phyloP scores from a whole-genome alignment of 2,797 vertebrate species.

The Bufotes viridis region DNA sequence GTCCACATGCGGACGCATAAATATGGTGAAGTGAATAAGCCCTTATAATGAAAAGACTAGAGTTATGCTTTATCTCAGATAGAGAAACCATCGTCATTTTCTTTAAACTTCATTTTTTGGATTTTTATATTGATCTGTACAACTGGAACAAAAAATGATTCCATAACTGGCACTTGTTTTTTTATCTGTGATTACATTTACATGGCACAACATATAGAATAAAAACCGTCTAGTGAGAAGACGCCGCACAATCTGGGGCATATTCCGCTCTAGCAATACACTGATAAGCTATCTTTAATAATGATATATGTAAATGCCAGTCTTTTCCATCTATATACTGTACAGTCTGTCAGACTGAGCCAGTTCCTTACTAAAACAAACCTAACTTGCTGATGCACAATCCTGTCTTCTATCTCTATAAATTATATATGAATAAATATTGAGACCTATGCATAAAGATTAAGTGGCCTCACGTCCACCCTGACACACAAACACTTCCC shows the following conservation, averaged over 20 bases:
- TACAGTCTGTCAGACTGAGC: neutral
- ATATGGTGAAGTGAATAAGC: too few relatives aligned
- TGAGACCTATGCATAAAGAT: neutral
- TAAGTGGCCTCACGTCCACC: constrained; percentile 12
- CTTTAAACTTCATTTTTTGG: too few relatives aligned
- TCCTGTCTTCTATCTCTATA: constrained; percentile 24
- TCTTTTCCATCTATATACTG: neutral
- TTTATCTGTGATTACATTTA: too few relatives aligned
- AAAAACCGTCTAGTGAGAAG: neutral
- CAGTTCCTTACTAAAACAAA: neutral
- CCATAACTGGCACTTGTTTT: too few relatives aligned
- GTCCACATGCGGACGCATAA: too few relatives aligned
- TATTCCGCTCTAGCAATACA: neutral
- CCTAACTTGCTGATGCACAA: neutral
- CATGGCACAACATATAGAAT: neutral
- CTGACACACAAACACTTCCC: constrained; percentile 26
- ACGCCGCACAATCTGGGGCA: neutral
- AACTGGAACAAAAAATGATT: too few relatives aligned
- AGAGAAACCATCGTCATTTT: too few relatives aligned
- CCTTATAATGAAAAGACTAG: too few relatives aligned
- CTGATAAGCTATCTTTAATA: neutral
- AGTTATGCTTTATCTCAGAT: too few relatives aligned
- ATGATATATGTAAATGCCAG: neutral
- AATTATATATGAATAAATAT: constrained; percentile 38
- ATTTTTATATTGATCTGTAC: too few relatives aligned